These are phyloP conservation scores for Globicephala melas DNA, from an alignment of 2,113 vertebrate species.

Conservation along the genomic window DNA sequence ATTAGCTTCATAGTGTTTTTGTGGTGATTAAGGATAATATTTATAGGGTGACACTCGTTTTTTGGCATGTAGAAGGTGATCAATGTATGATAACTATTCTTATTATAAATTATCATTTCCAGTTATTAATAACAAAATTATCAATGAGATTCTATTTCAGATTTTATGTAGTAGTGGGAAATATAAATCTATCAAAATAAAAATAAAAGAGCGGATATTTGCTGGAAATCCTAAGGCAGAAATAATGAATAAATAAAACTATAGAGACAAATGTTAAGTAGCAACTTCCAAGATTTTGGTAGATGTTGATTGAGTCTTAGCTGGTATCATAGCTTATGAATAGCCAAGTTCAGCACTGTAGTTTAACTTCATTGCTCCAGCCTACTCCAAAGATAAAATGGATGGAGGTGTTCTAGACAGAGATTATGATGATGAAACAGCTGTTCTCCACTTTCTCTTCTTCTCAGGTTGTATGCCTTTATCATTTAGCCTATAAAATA, in stretches of 20 bases:
- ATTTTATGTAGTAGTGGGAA: background rate
- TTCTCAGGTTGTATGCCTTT: background rate
- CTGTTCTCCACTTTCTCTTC: background rate
- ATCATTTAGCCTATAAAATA: background rate
- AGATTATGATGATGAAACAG: background rate
- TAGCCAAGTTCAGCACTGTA: background rate
- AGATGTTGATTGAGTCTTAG: background rate
- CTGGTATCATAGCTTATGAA: background rate
- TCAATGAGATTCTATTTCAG: background rate
- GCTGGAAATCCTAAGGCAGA: background rate
- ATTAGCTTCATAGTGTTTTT: background rate
- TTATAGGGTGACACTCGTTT: background rate
- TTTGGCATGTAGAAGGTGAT: background rate
- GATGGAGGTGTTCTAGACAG: background rate
- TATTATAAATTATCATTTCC: background rate
- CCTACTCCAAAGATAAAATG: background rate
- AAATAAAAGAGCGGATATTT: background rate
- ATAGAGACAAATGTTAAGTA: background rate
- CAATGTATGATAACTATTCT: background rate
- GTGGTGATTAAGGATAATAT: background rate
- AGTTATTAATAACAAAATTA: conserved; percentile 19
- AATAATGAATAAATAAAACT: background rate
- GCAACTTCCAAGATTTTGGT: background rate
- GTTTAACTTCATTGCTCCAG: background rate
- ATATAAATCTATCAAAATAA: background rate